Evolutionary conservation across 1,140 invertebrate species (phyloP).

Genomic region (Pseudachorutes palmiensis): DNA sequence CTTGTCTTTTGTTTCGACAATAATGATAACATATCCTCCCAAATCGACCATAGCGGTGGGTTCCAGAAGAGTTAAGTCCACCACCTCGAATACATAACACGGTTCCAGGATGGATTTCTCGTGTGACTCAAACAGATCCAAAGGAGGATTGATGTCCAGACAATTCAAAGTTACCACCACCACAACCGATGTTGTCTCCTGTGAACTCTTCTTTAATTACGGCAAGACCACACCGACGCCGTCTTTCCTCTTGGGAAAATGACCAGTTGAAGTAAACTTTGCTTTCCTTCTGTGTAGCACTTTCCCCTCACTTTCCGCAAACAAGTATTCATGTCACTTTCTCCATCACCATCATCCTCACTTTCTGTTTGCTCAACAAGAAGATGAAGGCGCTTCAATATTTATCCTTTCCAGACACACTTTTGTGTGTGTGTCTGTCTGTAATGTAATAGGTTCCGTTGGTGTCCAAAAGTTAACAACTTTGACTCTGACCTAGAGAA

Average conservation of each 20-base stretch:
- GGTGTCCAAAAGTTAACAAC: too few relatives aligned
- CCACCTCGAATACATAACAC: constrained; percentile 38
- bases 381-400: too few relatives aligned
- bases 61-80: constrained; percentile 38
- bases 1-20: constrained; percentile 85
- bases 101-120: constrained; percentile 37
- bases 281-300: too few relatives aligned
- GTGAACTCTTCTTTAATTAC: background rate
- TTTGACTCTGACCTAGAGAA: too few relatives aligned
- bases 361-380: too few relatives aligned
- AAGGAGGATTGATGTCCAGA: background rate
- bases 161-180: background rate
- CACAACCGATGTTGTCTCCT: background rate
- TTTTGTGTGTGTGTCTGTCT: too few relatives aligned
- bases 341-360: too few relatives aligned
- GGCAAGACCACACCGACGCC: background rate
- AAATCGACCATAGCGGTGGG: constrained; percentile 64
- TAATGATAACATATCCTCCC: constrained; percentile 89
- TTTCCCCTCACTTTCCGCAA: background rate
- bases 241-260: too few relatives aligned
- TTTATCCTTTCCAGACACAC: too few relatives aligned
- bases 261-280: too few relatives aligned
- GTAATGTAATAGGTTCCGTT: too few relatives aligned
- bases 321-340: background rate
- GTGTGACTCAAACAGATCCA: background rate